Evolutionary conservation across 1,140 invertebrate genomes (phyloP), one percentile per base, ranked within the genome.

Genomic region (Cydia pomonella): DNA sequence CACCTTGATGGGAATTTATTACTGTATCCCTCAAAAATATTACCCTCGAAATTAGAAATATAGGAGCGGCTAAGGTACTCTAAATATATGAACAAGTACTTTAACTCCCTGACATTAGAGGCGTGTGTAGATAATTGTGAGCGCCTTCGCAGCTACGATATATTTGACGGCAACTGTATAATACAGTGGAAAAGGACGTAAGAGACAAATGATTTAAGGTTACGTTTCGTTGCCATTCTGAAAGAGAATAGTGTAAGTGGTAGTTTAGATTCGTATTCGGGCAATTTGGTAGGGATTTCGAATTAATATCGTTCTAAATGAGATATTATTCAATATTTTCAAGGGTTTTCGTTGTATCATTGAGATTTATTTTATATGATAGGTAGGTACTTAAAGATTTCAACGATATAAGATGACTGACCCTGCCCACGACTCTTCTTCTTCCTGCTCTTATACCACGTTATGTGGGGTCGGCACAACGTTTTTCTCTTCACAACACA

Each of bases 1-100:
- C 25, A 63, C 59, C 59, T 25, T 63, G 59, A 63, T 63, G n/a
- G 25, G 2, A 63, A 63, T 63, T 63, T 63, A 63, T 63, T 63
- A 18, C 23, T 13, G 7, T 63, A 50, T 50, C 25, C 59, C 18
- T 27, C 21, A 63, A 63, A 63, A 63, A 63, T 63, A 50, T 50
- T 50, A 50, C 47, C 47, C n/a, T 18, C 13, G 41, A 16, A 44
- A 44, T 16, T 12, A 13, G 41, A 12, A 16, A 44, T 44, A 44
- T 44, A 3, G 12, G 12, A 44, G 41, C 10, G 33, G 33, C 33
- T 38, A 16, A 47, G 12, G 13, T 47, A 16, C 16, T 47, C 44
- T 47, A 47, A 16, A 47, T 16, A 47, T 38, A 10, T 38, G 7
- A 38, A 38, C 33, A 38, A 38, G 9, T 1, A 38, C 7, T 38